Base-by-base conservation (phyloP, 2,113 vertebrate species). In the Macrotus californicus region DNA sequence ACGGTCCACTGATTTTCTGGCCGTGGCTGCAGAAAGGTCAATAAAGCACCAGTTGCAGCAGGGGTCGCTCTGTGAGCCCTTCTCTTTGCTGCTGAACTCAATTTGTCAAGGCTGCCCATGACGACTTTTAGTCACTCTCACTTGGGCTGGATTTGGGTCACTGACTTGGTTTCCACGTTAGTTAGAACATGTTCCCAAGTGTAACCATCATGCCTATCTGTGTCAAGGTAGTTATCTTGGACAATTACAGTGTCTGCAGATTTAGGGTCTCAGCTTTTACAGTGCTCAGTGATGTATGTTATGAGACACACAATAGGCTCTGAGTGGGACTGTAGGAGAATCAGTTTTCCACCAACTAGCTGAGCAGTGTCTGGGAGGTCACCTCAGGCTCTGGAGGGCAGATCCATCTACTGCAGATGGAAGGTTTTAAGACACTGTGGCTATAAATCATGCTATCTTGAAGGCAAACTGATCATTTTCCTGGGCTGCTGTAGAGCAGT, bases 1-100 rank as follows among this genome's bases (percentile, higher is more conserved):
- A 92, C 76, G 52, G 67, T n/a, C 36, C 86, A 86, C 69, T 94
- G 85, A 92, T 93, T 87, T 91, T 46, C 76, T 86, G 31, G 56
- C 72, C 22, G 10, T 19, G 12, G 26, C 73, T 88, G 22, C 5
- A 73, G 93, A 87, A 77, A 85, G 29, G n/a, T 94, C 88, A 88
- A 36, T 77, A 72, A 92, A 59, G 72, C 82, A 48, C 64, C 31
- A 26, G 6, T 56, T 34, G n/a, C 86, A 69, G 69, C 39, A 76
- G 72, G 50, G 34, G n/a, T 31, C 67, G 2, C 69, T 83, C 64
- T 91, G 59, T 83, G 73, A 83, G 19, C 61, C 41, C 10, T 92
- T 72, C 19, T 29, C 75, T 95, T 84, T 76, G 61, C 29, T 52
- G 34, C 15, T 87, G 70, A 84, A 52, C 6, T 79, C 19, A 46